These are phyloP conservation scores for Celastrina argiolus DNA, from an alignment of 2,888 invertebrate species.

Conservation along the genomic window DNA sequence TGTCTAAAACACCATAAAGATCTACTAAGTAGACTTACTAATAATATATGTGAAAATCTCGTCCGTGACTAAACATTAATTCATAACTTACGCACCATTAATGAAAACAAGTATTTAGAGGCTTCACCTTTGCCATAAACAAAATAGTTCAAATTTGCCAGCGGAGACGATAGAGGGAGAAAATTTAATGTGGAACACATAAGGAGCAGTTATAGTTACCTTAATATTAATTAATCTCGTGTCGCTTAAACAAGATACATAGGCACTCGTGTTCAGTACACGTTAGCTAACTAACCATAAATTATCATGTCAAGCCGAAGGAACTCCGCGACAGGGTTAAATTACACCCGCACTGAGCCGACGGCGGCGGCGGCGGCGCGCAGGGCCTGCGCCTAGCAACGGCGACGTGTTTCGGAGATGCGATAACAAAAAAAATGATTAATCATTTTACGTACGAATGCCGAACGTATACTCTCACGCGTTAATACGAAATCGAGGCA, in stretches of 20 bases:
- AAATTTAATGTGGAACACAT: slow-evolving; percentile 9
- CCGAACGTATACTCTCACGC: slow-evolving; percentile 26
- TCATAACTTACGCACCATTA: background rate
- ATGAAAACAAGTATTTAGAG: background rate
- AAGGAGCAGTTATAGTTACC: slow-evolving; percentile 19
- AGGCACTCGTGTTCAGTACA: slow-evolving; percentile 43
- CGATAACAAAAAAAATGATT: slow-evolving; percentile 20
- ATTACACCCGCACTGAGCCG: slow-evolving; percentile 36
- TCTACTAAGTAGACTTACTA: background rate
- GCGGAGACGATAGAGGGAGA: background rate
- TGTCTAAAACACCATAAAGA: no score
- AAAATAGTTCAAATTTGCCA: background rate
- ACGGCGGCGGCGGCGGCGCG: slow-evolving; percentile 6
- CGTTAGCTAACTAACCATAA: slow-evolving; percentile 49
- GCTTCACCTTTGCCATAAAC: background rate
- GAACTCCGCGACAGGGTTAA: slow-evolving; percentile 40
- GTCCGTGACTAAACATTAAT: background rate
- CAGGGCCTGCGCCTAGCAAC: background rate
- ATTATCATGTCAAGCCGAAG: slow-evolving; percentile 46
- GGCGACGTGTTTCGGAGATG: slow-evolving; percentile 7
- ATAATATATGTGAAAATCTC: background rate
- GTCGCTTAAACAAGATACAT: slow-evolving; percentile 45
- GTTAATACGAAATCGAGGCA: slow-evolving; percentile 37
- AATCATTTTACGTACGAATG: slow-evolving; percentile 18
- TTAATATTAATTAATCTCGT: slow-evolving; percentile 44